Base-by-base conservation (phyloP, 2,113 vertebrate genomes). In the Nothocercus nigrocapillus region DNA sequence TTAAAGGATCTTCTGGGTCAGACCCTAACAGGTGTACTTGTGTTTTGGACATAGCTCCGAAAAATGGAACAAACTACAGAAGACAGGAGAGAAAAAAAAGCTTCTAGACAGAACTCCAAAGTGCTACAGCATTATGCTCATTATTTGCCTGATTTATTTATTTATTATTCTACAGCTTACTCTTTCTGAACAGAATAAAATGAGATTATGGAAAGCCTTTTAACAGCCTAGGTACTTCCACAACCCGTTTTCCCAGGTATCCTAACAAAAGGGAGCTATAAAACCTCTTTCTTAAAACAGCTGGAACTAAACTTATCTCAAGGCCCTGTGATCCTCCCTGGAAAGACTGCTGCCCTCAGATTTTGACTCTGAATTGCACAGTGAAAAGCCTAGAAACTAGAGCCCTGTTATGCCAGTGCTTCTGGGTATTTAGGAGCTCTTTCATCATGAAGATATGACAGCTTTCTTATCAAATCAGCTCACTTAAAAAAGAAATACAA, bases 391-490 rank as follows among this genome's bases (percentile, higher is more conserved):
- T 42, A 59, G 85, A 83, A 88, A 75, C 25, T 68, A 61, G 25
- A 90, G 38, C 34, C 17, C 44, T n/a, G 7, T 74, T 85, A 80
- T 56, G 11, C 84, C 1, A 2, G 19, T 74, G 64, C 68, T 93
- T 70, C 72, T 90, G 82, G 82, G 73, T 91, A 70, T 81, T 93
- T 68, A 83, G 59, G 54, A 91, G 25, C 19, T 82, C 81, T 87
- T 85, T 85, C 47, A 73, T 87, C 56, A 78, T 54, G 56, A 28
- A 64, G 56, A 88, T 22, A 67, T 5, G 22, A 91, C 85, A 90
- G 45, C 68, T 88, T 75, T 78, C 64, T 81, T 90, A 88, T 88
- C 64, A 74, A 91, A 89, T 83, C 68, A 89, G n/a, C 72, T 90
- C 75, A 67, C 49, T 61, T n/a, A 45, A 47, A 28, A 28, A 15